Base-by-base conservation (phyloP, 2,888 invertebrate genomes). In the Lysandra coridon region DNA sequence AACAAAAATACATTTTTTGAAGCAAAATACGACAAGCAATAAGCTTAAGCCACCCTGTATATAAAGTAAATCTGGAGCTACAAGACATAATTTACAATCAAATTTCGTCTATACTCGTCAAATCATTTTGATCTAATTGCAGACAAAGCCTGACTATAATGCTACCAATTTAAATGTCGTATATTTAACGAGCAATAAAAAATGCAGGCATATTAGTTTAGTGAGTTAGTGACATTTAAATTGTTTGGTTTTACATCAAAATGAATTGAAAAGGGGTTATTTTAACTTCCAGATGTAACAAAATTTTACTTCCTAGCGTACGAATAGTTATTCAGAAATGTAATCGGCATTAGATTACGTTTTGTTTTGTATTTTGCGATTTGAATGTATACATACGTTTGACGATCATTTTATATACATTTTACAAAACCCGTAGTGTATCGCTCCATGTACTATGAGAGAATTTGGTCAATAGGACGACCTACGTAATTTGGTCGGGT, bases 401-500 rank as follows among this genome's bases (percentile, higher is more conserved):
- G 30, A 76, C 49, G 23, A 49, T 49, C 10, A 49, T 44, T 49
- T 75, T 75, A 75, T 44, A 76, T 76, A 76, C 76, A 76, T 57
- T 76, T 76, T 76, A 76, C 53, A 76, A 76, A 53, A 57, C 49
- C 49, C n/a, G 76, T 76, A 76, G 76, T 14, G 44, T 75, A 49
- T 30, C 44, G 75, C 75, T 53, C 76, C 14, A 53, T n/a, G 33
- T 30, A 57, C 57, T 17, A 4, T 57, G 4, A 14, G 4, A 53
- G 17, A 57, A 17, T 17, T 57, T 57, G 17, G 4, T 17, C 4
- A 4, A 57, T 4, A 17, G 57, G 57, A 4, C 57, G 17, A 57
- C 17, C 12, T 57, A 57, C 57, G 14, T 57, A 57, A 17, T 57
- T 17, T 17, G 14, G 14, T 57, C 14, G 17, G 17, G 17, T 1